A percentile compares a stretch with the other conserved stretches of the same genome.
These are phyloP conservation scores for Montipora cactus DNA, from an alignment of 64 coral and sea anemone species.

Conservation along the genomic window DNA sequence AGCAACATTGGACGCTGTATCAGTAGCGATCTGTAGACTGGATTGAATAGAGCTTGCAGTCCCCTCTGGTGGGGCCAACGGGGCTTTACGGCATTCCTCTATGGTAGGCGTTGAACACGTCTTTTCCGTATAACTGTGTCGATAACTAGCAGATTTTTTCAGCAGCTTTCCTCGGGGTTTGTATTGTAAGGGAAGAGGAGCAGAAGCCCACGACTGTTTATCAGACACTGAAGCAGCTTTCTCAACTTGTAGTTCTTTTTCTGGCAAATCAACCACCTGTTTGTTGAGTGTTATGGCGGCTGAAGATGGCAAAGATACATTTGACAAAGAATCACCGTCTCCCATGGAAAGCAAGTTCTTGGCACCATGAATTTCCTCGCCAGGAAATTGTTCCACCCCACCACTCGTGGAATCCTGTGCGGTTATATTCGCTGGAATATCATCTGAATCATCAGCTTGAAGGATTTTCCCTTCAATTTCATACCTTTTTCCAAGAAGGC, in stretches of 20 bases:
- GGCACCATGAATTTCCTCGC: slow-evolving; percentile 65
- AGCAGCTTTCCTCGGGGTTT: slow-evolving; percentile 2
- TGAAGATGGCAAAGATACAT: slow-evolving; percentile 90
- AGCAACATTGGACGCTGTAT: slow-evolving; percentile 38
- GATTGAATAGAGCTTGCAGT: slow-evolving; percentile 64
- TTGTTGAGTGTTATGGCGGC: slow-evolving; percentile 82
- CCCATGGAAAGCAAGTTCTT: slow-evolving; percentile 31
- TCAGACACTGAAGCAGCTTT: slow-evolving; percentile 68
- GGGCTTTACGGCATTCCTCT: slow-evolving; percentile 41
- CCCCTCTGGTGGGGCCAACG: slow-evolving; percentile 78
- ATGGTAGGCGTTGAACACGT: not conserved
- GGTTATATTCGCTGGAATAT: slow-evolving; percentile 4
- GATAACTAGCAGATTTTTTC: slow-evolving; percentile 68
- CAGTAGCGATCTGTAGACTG: slow-evolving; percentile 30
- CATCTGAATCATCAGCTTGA: not conserved
- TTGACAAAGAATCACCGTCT: slow-evolving; percentile 77
- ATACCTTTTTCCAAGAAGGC: slow-evolving; percentile 50
- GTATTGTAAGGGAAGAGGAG: slow-evolving; percentile 77
- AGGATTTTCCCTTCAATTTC: slow-evolving; percentile 26
- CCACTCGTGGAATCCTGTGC: slow-evolving; percentile 61
- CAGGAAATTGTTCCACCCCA: slow-evolving; percentile 38
- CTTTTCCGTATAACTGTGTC: slow-evolving; percentile 67
- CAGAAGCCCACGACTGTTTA: slow-evolving; percentile 85
- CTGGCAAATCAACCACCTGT: slow-evolving; percentile 10
- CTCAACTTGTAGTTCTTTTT: slow-evolving; percentile 15